phyloP scores from a whole-genome alignment of 1,140 invertebrate species.

The Armadillidium nasatum region DNA sequence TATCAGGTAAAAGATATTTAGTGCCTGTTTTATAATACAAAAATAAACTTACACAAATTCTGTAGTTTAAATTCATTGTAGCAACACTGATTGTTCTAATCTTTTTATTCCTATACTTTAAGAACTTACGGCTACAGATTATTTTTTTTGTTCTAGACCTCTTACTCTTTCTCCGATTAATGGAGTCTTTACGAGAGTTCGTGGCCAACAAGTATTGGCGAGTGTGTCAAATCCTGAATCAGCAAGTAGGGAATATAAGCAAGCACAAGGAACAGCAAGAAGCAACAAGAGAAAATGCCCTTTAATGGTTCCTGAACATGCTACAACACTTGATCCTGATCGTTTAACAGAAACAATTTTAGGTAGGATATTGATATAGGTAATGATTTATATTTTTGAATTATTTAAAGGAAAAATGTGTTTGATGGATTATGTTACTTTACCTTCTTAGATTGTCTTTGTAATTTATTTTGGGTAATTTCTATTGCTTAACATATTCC shows the following conservation, averaged over 20 bases:
- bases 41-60: too few species aligned
- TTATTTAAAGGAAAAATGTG: background rate
- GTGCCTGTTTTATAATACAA: too few species aligned
- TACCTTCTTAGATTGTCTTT: background rate
- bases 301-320: constrained; percentile 35
- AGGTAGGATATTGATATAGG: constrained; percentile 28
- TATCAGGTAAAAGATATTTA: too few species aligned
- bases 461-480: too few species aligned
- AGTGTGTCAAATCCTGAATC: constrained; percentile 39
- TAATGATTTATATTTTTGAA: background rate
- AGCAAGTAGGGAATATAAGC: constrained; percentile 39
- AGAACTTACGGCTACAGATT: background rate
- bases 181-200: constrained; percentile 35
- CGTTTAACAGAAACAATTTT: constrained; percentile 37
- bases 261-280: constrained; percentile 35
- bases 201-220: constrained; percentile 38
- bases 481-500: too few species aligned
- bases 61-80: too few species aligned
- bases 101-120: background rate
- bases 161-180: background rate
- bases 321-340: constrained; percentile 31
- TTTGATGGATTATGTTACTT: background rate
- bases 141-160: background rate
- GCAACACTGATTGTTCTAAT: too few species aligned
- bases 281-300: constrained; percentile 42